Evolutionary conservation across 2,797 vertebrate genomes (phyloP).

Genomic region (Oreochromis grahami): DNA sequence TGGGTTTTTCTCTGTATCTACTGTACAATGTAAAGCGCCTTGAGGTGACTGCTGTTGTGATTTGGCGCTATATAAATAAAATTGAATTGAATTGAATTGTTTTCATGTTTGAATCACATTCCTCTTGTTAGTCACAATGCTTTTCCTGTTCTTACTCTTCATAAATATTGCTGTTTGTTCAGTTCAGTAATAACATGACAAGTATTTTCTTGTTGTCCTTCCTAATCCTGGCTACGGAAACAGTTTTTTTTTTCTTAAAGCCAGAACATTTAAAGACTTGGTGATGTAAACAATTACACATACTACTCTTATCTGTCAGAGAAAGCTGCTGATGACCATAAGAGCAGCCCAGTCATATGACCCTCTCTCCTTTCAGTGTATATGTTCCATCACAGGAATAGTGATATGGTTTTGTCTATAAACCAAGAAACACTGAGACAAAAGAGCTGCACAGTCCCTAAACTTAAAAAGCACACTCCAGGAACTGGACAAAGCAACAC

Average conservation of each 20-base stretch:
- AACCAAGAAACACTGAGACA: slow-evolving; percentile 6
- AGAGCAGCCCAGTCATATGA: neutral
- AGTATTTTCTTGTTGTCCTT: neutral
- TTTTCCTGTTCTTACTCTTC: neutral
- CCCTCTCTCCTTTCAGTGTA: neutral
- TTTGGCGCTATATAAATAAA: too few species aligned
- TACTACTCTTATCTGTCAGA: neutral
- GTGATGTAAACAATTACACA: neutral
- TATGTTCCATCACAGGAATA: neutral
- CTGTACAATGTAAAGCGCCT: too few species aligned
- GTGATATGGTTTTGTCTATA: neutral
- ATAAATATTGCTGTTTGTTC: neutral
- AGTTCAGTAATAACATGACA: neutral
- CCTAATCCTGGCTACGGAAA: neutral
- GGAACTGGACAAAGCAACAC: slow-evolving; percentile 48
- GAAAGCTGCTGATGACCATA: neutral
- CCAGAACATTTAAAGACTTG: neutral
- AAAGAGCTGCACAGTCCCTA: slow-evolving; percentile 10
- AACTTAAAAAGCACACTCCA: slow-evolving; percentile 49
- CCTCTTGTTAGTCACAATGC: neutral
- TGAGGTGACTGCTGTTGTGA: too few species aligned
- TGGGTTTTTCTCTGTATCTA: too few species aligned
- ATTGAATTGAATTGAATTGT: too few species aligned
- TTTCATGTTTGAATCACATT: neutral
- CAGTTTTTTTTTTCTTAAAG: neutral